Base-by-base conservation (phyloP, 2,888 invertebrate genomes). In the Dynastes maya region DNA sequence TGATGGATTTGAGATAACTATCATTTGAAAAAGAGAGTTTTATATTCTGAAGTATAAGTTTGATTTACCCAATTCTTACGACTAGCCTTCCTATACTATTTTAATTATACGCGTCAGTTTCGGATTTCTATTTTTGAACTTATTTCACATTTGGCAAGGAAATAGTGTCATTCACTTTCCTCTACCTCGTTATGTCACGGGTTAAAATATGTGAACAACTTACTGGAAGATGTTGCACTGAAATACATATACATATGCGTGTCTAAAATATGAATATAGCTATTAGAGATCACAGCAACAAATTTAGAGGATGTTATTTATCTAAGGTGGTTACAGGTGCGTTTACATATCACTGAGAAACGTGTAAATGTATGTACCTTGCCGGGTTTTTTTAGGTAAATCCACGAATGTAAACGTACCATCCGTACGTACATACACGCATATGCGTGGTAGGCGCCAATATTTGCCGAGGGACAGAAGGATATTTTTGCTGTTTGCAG, bases 221-320 rank as follows among this genome's bases (percentile, higher is more conserved):
- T 55, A 27, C 37, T 55, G 37, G 2, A 71, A 55, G 49, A 6
- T 53, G 37, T 71, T n/a, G 32, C 67, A 32, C 9, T 67, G 16
- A 45, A 49, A 40, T 55, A n/a, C 22, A 37, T n/a, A n/a, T 22
- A 22, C 22, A 22, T 22, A 22, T 22, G 22, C 55, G n/a, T 55
- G 16, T n/a, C 37, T 13, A 27, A 61, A 40, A 72, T 27, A 27
- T 11, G 6, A 27, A 37, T 61, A 37, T 16, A 37, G 5, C 8
- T 22, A 8, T 8, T 16, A 11, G 8, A 40, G 55, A 72, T 45
- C 72, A 40, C 22, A 72, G 58, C 37, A 72, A n/a, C 51, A 11
- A 40, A 72, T 72, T 40, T 58, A 45, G 40, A 58, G 13, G 58
- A 58, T 40, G 16, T 49, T 71, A 71, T 71, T 72, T 72, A 72